Evolutionary conservation across 2,113 vertebrate genomes (phyloP), one percentile per base, ranked within the genome.

Genomic region (Aldabrachelys gigantea): DNA sequence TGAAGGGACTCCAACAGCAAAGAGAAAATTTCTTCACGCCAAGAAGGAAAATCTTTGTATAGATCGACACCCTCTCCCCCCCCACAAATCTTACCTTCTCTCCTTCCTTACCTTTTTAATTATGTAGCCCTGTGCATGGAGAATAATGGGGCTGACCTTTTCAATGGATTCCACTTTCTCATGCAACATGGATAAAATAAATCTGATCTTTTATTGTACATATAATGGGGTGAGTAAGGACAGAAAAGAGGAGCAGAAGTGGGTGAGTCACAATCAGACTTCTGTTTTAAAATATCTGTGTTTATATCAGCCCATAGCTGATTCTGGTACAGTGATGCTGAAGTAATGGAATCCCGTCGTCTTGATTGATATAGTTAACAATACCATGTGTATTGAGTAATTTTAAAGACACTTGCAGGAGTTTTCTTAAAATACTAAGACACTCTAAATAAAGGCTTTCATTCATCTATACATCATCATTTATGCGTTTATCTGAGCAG

Each of bases 301-400:
- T 82, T 94, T 0, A 0, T 56, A 41, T 54, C 86, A 96, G 88
- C 35, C 50, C 86, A 31, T 85, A 56, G 53, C 69, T 50, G 80
- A 91, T 90, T 92, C 86, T 86, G 82, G 21, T 84, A 81, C 80
- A 92, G 0, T 57, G 89, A 72, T 90, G 88, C 81, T 95, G 89
- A 87, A 95, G 57, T 38, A 79, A 52, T 0, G 2, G 81, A 4
- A 3, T 94, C 89, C 90, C 78, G 27, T 83, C 94, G 59, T 93
- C 56, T 82, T 83, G 1, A 10, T 86, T 80, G 89, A 75, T 88
- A n/a, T 31, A 80, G 44, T 80, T 78, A 82, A 50, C 5, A 29
- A 49, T 3, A 69, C 16, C 87, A 41, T 92, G 81, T 82, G 21
- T 56, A 1, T 83, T 88, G 56, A 91, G 72, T 89, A 65, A 79